A percentile compares a stretch with the other conserved stretches of the same genome.
phyloP scores from a whole-genome alignment of 2,113 vertebrate species.

The Nothocercus julius region DNA sequence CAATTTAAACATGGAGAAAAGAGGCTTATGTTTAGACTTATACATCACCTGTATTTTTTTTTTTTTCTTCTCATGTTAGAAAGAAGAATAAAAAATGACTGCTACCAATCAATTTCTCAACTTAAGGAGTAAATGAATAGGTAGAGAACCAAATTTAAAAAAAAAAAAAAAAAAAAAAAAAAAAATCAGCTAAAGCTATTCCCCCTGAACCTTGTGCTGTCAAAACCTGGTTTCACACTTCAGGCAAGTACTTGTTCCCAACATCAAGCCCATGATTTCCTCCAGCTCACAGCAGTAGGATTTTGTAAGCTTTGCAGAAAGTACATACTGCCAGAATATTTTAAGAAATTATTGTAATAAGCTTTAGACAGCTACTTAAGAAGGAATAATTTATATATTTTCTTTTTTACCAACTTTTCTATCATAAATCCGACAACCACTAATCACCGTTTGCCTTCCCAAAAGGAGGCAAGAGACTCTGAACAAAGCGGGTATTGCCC shows the following conservation, averaged over 20 bases:
- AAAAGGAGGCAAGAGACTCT: neutral
- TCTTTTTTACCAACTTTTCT: neutral
- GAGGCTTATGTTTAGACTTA: neutral
- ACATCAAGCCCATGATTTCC: neutral
- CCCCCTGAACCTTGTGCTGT: neutral
- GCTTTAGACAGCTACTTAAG: neutral
- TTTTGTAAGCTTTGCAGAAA: neutral
- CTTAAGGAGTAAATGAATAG: neutral
- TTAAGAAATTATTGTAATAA: neutral
- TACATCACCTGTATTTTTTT: fast-evolving
- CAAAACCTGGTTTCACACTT: neutral
- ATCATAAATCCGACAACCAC: neutral
- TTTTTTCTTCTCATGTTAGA: neutral
- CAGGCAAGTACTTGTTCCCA: neutral
- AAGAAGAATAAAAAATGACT: neutral
- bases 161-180: neutral
- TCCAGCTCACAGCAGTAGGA: neutral
- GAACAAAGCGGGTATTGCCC: neutral
- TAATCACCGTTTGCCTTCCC: neutral
- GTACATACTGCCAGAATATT: neutral
- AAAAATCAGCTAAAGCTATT: neutral
- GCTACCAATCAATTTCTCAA: neutral
- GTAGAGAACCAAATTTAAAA: neutral
- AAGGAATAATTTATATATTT: neutral
- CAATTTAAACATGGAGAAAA: neutral